These are phyloP conservation scores for Astur gentilis DNA, from an alignment of 2,113 vertebrate genomes.

Conservation along the genomic window DNA sequence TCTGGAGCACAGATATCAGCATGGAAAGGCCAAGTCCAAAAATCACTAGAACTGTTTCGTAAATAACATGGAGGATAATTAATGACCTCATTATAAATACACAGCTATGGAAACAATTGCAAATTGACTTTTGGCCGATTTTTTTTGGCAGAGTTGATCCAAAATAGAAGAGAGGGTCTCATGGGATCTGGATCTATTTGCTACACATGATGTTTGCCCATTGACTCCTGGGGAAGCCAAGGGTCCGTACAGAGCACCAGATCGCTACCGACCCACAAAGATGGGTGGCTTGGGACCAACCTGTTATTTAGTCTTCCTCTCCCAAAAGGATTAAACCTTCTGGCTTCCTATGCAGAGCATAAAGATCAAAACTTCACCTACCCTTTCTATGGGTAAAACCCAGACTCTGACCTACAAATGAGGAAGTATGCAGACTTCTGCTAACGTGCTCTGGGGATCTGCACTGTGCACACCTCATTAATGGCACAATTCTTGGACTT, in stretches of 20 bases:
- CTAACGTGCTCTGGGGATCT: background rate
- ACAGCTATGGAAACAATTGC: background rate
- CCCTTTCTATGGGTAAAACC: background rate
- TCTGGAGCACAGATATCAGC: background rate
- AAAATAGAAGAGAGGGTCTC: background rate
- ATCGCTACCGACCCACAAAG: background rate
- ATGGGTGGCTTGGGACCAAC: background rate
- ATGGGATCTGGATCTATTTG: background rate
- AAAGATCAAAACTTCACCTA: background rate
- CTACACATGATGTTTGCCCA: background rate
- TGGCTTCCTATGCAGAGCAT: background rate
- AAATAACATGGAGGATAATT: constrained; percentile 2
- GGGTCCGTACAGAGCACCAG: background rate
- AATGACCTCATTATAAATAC: background rate
- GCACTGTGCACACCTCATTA: background rate
- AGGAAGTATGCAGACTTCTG: background rate
- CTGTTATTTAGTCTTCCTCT: background rate
- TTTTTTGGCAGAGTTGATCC: background rate
- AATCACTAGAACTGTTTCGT: background rate
- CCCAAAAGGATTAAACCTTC: background rate
- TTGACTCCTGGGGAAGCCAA: accelerated
- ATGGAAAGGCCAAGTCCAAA: background rate
- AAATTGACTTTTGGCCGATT: constrained; percentile 2
- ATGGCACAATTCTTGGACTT: background rate
- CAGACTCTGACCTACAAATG: background rate